Evolutionary conservation across 1,140 invertebrate species (phyloP), one percentile per base, ranked within the genome.

Genomic region (Phymastichus coffea): DNA sequence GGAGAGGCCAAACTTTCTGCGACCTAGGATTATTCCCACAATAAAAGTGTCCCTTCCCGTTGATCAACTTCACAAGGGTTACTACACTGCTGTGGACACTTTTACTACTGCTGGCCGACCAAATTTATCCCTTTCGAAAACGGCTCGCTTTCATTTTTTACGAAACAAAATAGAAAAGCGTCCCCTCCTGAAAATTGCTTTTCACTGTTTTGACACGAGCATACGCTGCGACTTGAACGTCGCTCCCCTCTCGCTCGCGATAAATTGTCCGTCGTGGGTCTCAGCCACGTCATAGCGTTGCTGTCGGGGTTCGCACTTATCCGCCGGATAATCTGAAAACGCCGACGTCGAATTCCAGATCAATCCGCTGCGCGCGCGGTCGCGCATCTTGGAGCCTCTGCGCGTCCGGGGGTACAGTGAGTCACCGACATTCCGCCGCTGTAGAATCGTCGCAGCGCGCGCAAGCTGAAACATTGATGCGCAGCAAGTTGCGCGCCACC

Each of bases 31-130:
- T 30, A 41, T 26, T 10, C 20, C 3, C 51, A 14, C 41, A 49
- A 48, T 55, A 55, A 61, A 61, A 61, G 17, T 37, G 58, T 61
- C 58, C 47, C 38, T 33, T 53, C 38, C 43, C 19, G 58, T 61
- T 43, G 58, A 61, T 61, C 43, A 60, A 43, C 17, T 49, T 48
- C 33, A 51, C 56, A 43, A 43, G 56, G 56, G 47, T 55, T 55
- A 33, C 25, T 43, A 17, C 37, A n/a, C 28, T 43, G 10, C 19
- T 20, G 33, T 19, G 17, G 57, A 47, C 44, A 41, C 37, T 61
- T 61, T 55, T 46, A 37, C 43, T 37, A 26, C 57, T 57, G 28
- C 14, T 10, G 15, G n/a, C n/a, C n/a, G n/a, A n/a, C n/a, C n/a
- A 30, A 52, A 58, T 58, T 58, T 52, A 57, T 48, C 49, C 20